Percentiles rank a stretch among this genome's conserved stretches.
These are phyloP conservation scores for Macrochelys suwanniensis DNA, from an alignment of 2,797 vertebrate genomes.

Conservation along the genomic window DNA sequence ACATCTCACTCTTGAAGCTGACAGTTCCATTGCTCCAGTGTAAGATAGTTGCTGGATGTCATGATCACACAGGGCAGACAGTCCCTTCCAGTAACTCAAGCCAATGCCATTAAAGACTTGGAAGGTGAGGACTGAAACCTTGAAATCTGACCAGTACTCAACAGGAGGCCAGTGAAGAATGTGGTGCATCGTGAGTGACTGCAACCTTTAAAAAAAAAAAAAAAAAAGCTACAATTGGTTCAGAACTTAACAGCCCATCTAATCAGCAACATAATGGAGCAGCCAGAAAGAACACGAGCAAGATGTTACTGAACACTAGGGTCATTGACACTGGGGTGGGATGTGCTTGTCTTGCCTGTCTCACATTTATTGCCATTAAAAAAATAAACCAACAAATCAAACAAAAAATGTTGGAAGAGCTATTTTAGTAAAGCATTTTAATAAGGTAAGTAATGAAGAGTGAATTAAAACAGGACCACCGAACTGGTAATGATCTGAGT, in stretches of 20 bases:
- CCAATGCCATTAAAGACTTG: not conserved
- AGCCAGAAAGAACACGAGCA: not conserved
- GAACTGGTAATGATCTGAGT: not conserved
- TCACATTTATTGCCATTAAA: not conserved
- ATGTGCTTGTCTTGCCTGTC: not conserved
- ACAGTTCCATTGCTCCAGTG: not conserved
- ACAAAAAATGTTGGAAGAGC: not conserved
- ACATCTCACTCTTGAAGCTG: not conserved
- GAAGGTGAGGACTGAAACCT: not conserved
- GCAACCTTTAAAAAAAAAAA: not conserved
- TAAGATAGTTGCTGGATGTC: not conserved
- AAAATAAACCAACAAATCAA: not conserved
- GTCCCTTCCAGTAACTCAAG: not conserved
- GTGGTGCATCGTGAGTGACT: not conserved
- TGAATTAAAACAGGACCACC: not conserved
- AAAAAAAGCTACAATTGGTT: not conserved
- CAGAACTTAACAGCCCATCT: not conserved
- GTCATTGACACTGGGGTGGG: not conserved
- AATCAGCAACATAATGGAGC: not conserved
- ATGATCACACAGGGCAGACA: not conserved
- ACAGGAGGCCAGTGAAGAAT: not conserved
- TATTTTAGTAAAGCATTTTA: not conserved
- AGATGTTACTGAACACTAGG: not conserved
- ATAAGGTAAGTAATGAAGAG: not conserved
- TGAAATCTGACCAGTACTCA: not conserved